phyloP scores from a whole-genome alignment of 2,888 invertebrate species.

The Hyppa rectilinea region DNA sequence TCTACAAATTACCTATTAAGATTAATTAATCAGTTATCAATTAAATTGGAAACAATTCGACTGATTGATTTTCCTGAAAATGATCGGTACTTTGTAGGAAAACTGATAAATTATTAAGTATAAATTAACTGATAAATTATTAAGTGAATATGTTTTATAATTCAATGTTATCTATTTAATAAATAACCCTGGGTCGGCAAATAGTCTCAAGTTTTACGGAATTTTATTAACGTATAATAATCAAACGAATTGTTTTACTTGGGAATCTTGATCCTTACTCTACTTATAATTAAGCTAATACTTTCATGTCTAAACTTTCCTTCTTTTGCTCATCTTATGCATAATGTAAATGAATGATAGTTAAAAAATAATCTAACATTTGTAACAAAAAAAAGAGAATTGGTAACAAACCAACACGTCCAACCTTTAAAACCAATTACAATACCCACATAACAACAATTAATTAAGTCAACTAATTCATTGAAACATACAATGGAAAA shows the following conservation, averaged over 20 bases:
- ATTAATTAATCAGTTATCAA: conserved; percentile 8
- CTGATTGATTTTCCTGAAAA: background rate
- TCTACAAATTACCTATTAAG: conserved; percentile 7
- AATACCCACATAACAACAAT: conserved; percentile 32
- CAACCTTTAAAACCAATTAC: conserved; percentile 7
- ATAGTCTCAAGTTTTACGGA: conserved; percentile 25
- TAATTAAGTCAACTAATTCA: conserved; percentile 64
- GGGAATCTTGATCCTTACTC: background rate
- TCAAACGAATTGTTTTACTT: conserved; percentile 26
- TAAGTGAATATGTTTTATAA: background rate
- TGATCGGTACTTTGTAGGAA: background rate
- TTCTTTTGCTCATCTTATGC: background rate
- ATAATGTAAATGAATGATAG: background rate
- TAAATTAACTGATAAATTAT: background rate
- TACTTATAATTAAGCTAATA: conserved; percentile 3
- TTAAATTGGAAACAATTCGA: conserved; percentile 3
- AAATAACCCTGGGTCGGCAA: background rate
- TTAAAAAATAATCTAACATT: background rate
- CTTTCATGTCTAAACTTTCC: background rate
- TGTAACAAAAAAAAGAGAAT: background rate
- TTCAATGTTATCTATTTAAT: background rate
- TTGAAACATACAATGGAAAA: conserved; percentile 73
- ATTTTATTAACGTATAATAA: conserved; percentile 23
- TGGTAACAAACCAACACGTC: conserved; percentile 5
- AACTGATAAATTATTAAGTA: background rate